Conservation (phyloP, 2,888 invertebrate species). For the Agrochola lychnidis region DNA sequence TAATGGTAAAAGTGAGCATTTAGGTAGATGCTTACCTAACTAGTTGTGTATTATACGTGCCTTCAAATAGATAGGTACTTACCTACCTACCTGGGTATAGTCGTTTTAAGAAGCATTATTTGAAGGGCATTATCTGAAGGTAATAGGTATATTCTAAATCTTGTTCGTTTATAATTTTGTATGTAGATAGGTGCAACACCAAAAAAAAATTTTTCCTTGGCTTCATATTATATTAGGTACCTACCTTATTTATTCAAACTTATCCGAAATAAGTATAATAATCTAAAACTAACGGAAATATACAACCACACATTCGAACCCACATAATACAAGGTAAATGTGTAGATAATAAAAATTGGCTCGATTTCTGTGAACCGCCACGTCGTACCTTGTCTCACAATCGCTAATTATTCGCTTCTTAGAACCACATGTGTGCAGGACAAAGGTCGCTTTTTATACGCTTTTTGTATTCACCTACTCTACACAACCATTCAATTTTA, state of each 20-base stretch:
- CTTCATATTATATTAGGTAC: not conserved
- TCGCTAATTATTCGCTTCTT: conserved; percentile 77
- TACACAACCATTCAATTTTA: conserved; percentile 25
- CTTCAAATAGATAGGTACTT: not conserved
- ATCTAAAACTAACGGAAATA: conserved; percentile 16
- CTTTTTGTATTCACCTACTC: conserved; percentile 67
- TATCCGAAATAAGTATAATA: not conserved
- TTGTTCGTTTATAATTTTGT: not conserved
- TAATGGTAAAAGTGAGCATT: not conserved
- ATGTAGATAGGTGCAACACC: not conserved
- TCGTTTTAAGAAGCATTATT: too few species aligned
- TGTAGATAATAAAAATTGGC: conserved; percentile 44
- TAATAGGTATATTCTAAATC: not conserved
- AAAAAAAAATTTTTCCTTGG: too few species aligned
- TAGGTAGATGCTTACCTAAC: not conserved
- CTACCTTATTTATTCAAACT: not conserved
- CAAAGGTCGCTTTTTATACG: conserved; percentile 77
- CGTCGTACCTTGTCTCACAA: conserved; percentile 67
- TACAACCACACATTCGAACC: not conserved
- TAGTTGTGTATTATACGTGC: not conserved
- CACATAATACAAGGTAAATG: conserved; percentile 58
- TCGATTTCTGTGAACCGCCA: conserved; percentile 61
- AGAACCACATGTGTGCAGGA: conserved; percentile 77
- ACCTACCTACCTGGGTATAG: too few species aligned
- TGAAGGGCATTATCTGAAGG: not conserved